Percentiles rank a stretch among this genome's conserved stretches.
Evolutionary conservation across 2,797 vertebrate genomes (phyloP).

Genomic region (Fringilla coelebs): DNA sequence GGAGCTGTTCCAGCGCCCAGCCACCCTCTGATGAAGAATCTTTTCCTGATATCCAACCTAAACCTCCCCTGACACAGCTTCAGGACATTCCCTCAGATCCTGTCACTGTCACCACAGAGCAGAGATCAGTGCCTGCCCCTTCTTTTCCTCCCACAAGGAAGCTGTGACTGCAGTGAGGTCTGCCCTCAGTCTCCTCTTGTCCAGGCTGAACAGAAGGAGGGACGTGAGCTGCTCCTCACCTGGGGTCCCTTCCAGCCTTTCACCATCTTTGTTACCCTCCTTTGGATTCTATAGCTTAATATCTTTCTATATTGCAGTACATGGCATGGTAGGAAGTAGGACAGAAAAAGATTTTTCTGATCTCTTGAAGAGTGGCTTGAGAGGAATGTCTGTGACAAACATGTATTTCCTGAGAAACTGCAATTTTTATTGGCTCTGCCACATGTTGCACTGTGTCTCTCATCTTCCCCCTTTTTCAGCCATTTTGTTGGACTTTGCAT

Average conservation of each 20-base stretch:
- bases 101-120: neutral
- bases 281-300: neutral
- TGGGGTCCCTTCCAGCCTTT: rapidly evolving
- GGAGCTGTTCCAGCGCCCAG: neutral
- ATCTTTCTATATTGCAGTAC: neutral
- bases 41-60: neutral
- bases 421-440: neutral
- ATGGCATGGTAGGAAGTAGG: rapidly evolving
- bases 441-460: neutral
- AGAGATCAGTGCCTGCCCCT: neutral
- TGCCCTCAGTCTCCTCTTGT: neutral
- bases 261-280: neutral
- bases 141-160: rapidly evolving
- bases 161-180: rapidly evolving
- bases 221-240: rapidly evolving
- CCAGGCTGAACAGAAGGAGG: neutral
- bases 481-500: neutral
- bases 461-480: neutral
- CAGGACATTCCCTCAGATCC: rapidly evolving
- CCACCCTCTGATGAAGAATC: no score
- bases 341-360: neutral
- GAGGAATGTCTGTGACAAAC: neutral
- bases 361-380: neutral
- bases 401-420: neutral
- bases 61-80: neutral